Base-by-base conservation (phyloP, 2,797 vertebrate species). In the Mareca penelope region DNA sequence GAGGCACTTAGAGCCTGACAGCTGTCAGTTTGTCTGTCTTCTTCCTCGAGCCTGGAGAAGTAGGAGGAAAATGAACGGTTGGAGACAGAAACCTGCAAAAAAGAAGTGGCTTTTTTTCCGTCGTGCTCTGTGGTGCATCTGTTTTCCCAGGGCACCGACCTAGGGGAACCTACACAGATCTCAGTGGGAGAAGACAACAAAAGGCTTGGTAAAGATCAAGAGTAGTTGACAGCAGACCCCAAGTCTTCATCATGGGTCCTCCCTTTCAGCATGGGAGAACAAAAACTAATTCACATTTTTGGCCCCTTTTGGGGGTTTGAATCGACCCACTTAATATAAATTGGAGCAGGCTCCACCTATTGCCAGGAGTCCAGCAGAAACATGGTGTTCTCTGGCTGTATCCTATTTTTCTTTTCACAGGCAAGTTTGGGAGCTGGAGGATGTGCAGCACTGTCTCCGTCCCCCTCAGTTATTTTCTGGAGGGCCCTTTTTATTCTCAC, bases 71-170 rank as follows among this genome's bases (percentile, higher is more conserved):
- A 55, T 67, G 64, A 61, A 10, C 1, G 2, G 14, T 1, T 85
- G 57, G 65, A 65, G 64, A 28, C 16, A 73, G 39, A 91, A 50
- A 89, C 77, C 64, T 87, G 55, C 44, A 53, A 81, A 94, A 73
- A 14, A 64, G 18, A 60, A 53, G 0, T 2, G 42, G 29, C 55
- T 77, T 68, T 22, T 76, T 76, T 64, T 60, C 26, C 42, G 3
- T 39, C 16, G 1, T 21, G 28, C n/a, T 55, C 89, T 40, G 19
- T 78, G n/a, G 65, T 88, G 14, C 24, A 37, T 56, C 39, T 78
- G 35, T 7, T 81, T 93, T 83, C 52, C n/a, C 42, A n/a, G 75
- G 67, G 52, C 33, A 56, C 13, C n/a, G 64, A 2, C 24, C 55
- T 76, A 19, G 46, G 76, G 39, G 80, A 80, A 61, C 23, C 29